Base-by-base conservation (phyloP, 92 coral and sea anemone species). In the Actinernus sp. region DNA sequence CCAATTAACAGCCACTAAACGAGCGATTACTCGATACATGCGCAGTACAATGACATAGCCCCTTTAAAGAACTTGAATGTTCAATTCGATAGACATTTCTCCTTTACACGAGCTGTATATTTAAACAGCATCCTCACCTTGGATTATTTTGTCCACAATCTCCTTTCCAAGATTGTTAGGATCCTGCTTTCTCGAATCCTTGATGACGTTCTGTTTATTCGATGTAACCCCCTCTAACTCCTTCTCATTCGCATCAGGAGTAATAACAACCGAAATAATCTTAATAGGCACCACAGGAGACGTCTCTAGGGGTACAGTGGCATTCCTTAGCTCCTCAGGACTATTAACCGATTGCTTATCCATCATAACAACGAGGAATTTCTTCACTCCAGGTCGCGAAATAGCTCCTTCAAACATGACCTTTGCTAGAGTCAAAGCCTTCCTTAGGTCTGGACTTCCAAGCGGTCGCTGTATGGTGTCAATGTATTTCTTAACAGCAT, bases 291-390 rank as follows among this genome's bases (percentile, higher is more conserved):
- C 41, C 20, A 85, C 71, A 5, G 38, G 51, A 52, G 71, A 29
- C 13, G 74, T 69, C 55, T 80, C 87, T 32, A 94, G 65, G 0
- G 84, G 82, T 55, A 69, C 62, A 13, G 82, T 73, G 23, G 91
- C 61, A 31, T 79, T 64, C 38, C 73, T 63, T 2, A 89, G 61
- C 48, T 44, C 86, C 46, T 80, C 85, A 14, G 53, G 55, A 27
- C 55, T 68, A 50, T 63, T 81, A 12, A 27, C 22, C 20, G 96
- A 69, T 67, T 44, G 28, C 45, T 46, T 73, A 51, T 86, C 88
- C 65, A 87, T 85, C 27, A 89, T 74, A 4, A 89, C 79, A 43
- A 85, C 92, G 20, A 89, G 70, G 51, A 74, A 71, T 28, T 64
- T 79, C 73, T 71, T 84, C 5, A 61, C 79, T 37, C 65, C 68